These are phyloP conservation scores for Elaeidobius kamerunicus DNA, from an alignment of 2,888 invertebrate genomes.

Conservation along the genomic window DNA sequence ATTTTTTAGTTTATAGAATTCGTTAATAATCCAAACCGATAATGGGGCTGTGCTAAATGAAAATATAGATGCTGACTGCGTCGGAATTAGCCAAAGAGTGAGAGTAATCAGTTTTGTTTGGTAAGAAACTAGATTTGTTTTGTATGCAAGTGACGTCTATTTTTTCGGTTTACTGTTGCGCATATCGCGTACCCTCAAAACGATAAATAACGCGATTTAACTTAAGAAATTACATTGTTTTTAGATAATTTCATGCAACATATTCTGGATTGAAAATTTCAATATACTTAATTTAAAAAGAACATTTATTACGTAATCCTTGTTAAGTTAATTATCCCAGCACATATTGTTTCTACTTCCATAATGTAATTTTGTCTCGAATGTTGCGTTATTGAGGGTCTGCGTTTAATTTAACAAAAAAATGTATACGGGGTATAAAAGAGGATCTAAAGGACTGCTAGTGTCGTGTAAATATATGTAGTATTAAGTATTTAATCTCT, in stretches of 20 bases:
- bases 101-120: conserved; percentile 36
- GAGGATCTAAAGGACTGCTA: conserved; percentile 46
- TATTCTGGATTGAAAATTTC: no score
- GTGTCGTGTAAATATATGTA: conserved; percentile 45
- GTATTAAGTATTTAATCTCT: conserved; percentile 46
- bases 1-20: no score
- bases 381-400: conserved; percentile 10
- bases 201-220: no score
- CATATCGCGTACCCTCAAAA: no score
- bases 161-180: conserved; percentile 12
- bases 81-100: conserved; percentile 41
- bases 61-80: conserved; percentile 42
- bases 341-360: no score
- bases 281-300: no score
- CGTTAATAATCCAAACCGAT: conserved; percentile 7
- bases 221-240: no score
- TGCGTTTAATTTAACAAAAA: conserved; percentile 27
- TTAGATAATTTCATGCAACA: no score
- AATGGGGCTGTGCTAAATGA: conserved; percentile 26
- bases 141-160: conserved; percentile 44
- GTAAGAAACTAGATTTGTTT: conserved; percentile 45
- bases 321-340: no score
- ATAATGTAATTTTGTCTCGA: conserved; percentile 11
- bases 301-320: no score
- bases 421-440: conserved; percentile 18